Percentiles rank a stretch among this genome's conserved stretches.
Conservation (phyloP, 2,888 invertebrate genomes). For the Ormyrus pomaceus region DNA sequence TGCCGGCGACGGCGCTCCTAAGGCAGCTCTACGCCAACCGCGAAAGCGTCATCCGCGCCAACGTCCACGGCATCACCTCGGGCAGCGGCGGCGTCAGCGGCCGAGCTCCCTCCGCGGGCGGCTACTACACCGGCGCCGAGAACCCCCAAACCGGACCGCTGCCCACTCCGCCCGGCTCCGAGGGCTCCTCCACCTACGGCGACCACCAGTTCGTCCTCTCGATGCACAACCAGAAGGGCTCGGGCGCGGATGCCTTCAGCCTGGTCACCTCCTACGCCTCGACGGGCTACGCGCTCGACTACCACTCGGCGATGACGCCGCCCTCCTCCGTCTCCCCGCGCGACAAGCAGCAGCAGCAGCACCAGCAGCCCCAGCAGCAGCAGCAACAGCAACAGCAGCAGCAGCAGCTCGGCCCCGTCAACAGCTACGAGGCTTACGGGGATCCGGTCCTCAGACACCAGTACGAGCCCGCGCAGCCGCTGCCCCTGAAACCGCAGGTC, state of each 20-base stretch:
- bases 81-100: conserved; percentile 72
- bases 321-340: conserved; percentile 97
- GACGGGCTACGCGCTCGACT: conserved; percentile 84
- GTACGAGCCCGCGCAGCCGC: conserved; percentile 80
- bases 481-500: conserved; percentile 93
- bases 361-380: conserved; percentile 76
- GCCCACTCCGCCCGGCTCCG: conserved; percentile 94
- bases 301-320: conserved; percentile 96
- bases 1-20: conserved; percentile 94
- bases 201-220: conserved; percentile 80
- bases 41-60: conserved; percentile 96
- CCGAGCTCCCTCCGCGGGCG: conserved; percentile 67
- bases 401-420: conserved; percentile 76
- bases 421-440: conserved; percentile 80
- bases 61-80: conserved; percentile 81
- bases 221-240: conserved; percentile 72
- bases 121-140: conserved; percentile 67
- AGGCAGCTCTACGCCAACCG: conserved; percentile 92
- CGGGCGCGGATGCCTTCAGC: conserved; percentile 78
- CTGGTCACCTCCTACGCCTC: conserved; percentile 78
- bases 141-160: conserved; percentile 77
- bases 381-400: conserved; percentile 77
- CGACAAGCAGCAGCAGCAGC: conserved; percentile 84
- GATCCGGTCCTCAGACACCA: conserved; percentile 75
- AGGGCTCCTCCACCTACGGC: conserved; percentile 85